A percentile compares a stretch with the other conserved stretches of the same genome.
Conservation (phyloP, 2,888 invertebrate genomes). For the Drosophila ochracea region DNA sequence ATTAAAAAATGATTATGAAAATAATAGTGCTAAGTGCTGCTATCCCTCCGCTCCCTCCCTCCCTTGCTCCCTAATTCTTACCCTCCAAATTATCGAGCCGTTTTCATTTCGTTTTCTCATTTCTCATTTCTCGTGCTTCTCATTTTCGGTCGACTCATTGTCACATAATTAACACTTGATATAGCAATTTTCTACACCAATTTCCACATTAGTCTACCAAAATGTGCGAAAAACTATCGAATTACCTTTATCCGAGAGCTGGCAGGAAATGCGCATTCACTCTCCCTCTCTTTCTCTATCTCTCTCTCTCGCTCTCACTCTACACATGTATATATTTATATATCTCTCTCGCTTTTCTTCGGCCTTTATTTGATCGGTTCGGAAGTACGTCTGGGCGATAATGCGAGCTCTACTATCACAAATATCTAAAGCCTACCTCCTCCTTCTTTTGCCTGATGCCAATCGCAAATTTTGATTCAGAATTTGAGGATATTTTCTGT, state of each 20-base stretch:
- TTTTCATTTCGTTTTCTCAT: constrained; percentile 4
- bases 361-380: constrained; percentile 36
- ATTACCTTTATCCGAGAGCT: constrained; percentile 51
- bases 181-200: constrained; percentile 68
- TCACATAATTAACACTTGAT: constrained; percentile 81
- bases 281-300: neutral
- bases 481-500: constrained; percentile 30
- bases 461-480: constrained; percentile 38
- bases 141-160: constrained; percentile 66
- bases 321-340: neutral
- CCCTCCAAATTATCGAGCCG: constrained; percentile 11
- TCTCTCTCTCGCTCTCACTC: neutral
- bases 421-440: constrained; percentile 45
- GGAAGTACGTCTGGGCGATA: constrained; percentile 57
- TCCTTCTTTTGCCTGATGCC: constrained; percentile 21
- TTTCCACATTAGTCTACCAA: constrained; percentile 40
- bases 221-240: constrained; percentile 78
- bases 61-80: neutral
- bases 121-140: constrained; percentile 6
- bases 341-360: neutral
- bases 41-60: neutral
- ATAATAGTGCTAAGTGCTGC: constrained; percentile 19
- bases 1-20: constrained; percentile 72
- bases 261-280: constrained; percentile 71
- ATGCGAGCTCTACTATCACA: constrained; percentile 39